Percentiles rank a stretch among this genome's conserved stretches.
These are phyloP conservation scores for Drymonia ruficornis DNA, from an alignment of 2,888 invertebrate species.

Conservation along the genomic window DNA sequence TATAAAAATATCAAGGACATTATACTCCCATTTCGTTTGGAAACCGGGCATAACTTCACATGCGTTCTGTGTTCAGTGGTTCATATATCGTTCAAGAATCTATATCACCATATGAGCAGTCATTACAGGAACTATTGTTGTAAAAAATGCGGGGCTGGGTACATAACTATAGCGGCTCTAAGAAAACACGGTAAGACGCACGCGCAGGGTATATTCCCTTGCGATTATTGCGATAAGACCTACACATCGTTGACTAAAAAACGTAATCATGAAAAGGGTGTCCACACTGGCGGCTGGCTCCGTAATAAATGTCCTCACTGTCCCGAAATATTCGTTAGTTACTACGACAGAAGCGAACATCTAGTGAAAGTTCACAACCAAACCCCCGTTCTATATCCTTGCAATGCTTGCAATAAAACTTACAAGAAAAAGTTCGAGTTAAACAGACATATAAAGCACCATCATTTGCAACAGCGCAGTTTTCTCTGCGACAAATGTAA, in stretches of 20 bases:
- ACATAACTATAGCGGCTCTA: slow-evolving; percentile 76
- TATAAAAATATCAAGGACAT: slow-evolving; percentile 75
- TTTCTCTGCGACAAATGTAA: slow-evolving; percentile 74
- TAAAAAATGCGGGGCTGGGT: slow-evolving; percentile 74
- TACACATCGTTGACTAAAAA: slow-evolving; percentile 80
- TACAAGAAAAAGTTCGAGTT: slow-evolving; percentile 78
- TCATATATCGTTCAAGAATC: slow-evolving; percentile 75
- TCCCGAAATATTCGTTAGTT: slow-evolving; percentile 74
- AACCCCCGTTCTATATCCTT: slow-evolving; percentile 63
- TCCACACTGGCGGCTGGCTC: slow-evolving; percentile 76
- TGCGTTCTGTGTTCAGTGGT: slow-evolving; percentile 74
- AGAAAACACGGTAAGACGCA: slow-evolving; percentile 78
- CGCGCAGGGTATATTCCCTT: slow-evolving; percentile 80
- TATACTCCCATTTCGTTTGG: slow-evolving; percentile 73
- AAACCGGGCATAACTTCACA: slow-evolving; percentile 66
- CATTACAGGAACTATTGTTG: slow-evolving; percentile 80
- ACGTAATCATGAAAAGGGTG: slow-evolving; percentile 75
- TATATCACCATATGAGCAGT: slow-evolving; percentile 79
- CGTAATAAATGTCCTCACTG: slow-evolving; percentile 79
- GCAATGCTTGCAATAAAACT: slow-evolving; percentile 75
- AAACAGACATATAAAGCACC: slow-evolving; percentile 75
- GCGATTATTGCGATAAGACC: slow-evolving; percentile 79
- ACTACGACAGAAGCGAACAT: slow-evolving; percentile 76
- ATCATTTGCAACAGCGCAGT: slow-evolving; percentile 73
- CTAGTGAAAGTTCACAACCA: slow-evolving; percentile 71